Evolutionary conservation across 2,888 invertebrate genomes (phyloP).

Genomic region (Drosophila emarginata): DNA sequence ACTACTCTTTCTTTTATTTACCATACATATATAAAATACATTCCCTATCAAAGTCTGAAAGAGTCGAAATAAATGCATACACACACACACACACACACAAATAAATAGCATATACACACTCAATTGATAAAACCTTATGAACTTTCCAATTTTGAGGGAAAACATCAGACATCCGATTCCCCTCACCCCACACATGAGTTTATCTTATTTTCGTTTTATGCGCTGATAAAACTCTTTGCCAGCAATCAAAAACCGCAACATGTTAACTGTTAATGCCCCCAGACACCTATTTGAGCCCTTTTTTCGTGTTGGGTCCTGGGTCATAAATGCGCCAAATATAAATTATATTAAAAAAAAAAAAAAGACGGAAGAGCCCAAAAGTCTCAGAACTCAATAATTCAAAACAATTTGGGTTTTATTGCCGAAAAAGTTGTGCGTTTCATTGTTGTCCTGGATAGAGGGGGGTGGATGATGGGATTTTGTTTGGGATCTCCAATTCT

Average conservation of each 20-base stretch:
- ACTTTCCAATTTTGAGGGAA: conserved; percentile 1
- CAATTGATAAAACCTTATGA: not conserved
- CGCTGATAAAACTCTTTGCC: conserved; percentile 60
- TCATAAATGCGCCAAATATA: conserved; percentile 66
- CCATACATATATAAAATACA: not conserved
- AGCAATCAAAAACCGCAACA: conserved; percentile 74
- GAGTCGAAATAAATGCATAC: not conserved
- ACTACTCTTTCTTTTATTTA: not conserved
- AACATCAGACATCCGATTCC: not conserved
- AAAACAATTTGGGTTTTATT: conserved; percentile 76
- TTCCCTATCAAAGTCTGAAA: not conserved
- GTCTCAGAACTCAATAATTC: conserved; percentile 71
- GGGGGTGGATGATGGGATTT: conserved; percentile 13
- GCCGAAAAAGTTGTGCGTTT: conserved; percentile 46
- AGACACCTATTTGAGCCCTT: conserved; percentile 67
- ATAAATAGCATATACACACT: not conserved
- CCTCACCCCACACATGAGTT: not conserved
- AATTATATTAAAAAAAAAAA: conserved; percentile 65
- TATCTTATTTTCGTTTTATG: conserved; percentile 54
- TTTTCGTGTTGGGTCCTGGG: conserved; percentile 16
- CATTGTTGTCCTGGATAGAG: conserved; percentile 36
- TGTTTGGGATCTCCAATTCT: not conserved
- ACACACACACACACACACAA: not conserved
- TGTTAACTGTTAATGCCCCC: conserved; percentile 74
- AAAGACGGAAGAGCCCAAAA: conserved; percentile 4